Evolutionary conservation across 2,113 vertebrate species (phyloP).

Genomic region (Halichoerus grypus): DNA sequence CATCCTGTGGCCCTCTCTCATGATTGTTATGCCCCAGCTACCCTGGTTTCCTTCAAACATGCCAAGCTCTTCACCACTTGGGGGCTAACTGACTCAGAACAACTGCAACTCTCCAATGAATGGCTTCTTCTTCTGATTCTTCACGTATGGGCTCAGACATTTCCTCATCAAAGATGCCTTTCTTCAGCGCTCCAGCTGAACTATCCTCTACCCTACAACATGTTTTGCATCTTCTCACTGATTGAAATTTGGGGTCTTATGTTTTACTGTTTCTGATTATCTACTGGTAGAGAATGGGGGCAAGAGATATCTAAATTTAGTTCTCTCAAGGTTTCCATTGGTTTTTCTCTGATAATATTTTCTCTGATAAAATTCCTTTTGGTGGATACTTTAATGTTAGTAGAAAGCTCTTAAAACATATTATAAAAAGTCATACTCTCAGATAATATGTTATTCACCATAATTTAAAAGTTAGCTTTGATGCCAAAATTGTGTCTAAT

Average conservation of each 20-base stretch:
- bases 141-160: background rate
- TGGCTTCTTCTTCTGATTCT: no score
- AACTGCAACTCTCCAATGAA: fast-evolving
- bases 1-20: fast-evolving
- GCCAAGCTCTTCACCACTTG: fast-evolving
- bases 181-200: background rate
- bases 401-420: background rate
- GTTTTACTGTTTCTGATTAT: background rate
- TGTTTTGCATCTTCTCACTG: background rate
- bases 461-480: conserved; percentile 46
- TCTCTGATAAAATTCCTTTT: background rate
- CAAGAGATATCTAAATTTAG: background rate
- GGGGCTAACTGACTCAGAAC: background rate
- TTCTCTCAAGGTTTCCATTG: background rate
- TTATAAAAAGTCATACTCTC: background rate
- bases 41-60: background rate
- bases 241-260: background rate
- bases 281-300: background rate
- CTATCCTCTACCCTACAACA: background rate
- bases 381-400: background rate
- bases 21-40: fast-evolving
- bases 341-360: background rate
- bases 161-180: background rate
- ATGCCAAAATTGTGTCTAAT: background rate
- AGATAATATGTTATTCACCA: background rate